Evolutionary conservation across 2,888 invertebrate species (phyloP), one percentile per base, ranked within the genome.

Genomic region (Dicyrtoma fusca): DNA sequence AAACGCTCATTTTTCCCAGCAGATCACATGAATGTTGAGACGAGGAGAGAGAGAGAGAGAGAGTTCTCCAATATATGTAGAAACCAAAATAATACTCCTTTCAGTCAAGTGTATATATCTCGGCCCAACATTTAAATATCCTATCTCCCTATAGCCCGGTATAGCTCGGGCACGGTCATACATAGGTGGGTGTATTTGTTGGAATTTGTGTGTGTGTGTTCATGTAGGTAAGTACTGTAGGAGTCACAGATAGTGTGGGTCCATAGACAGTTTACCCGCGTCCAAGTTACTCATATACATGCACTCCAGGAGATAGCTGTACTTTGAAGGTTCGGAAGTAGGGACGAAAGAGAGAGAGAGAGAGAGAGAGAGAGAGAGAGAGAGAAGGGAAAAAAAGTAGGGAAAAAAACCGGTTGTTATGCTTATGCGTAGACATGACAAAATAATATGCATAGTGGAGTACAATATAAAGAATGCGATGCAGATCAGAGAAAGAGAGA

Each of bases 1-100:
- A 75, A 77, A 77, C 76, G 73, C 77, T 76, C 76, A 78, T 78
- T 77, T 78, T 74, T 78, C 73, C 75, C 69, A 69, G 62, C 73
- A 63, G 73, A 75, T 73, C 68, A 57, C 57, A 68, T 68, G 68
- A 68, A 64, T 64, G 64, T 64, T 61, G 61, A 42, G 44, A 44
- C 19, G 34, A 57, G 57, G 25, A 57, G n/a, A n/a, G n/a, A n/a
- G n/a, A n/a, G n/a, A n/a, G n/a, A n/a, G n/a, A 34, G 17, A 25
- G 34, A 44, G 61, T 61, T 61, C 19, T 61, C 25, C 34, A 34
- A 34, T 34, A 8, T 34, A 8, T 34, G 34, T 34, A 34, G 34
- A 68, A 68, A 68, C 68, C 68, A 68, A 57, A 57, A 68, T 68
- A 68, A 42, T 55, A 42, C 21, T 68, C 44, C 34, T 34, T 26